Evolutionary conservation across 2,797 vertebrate species (phyloP).

Genomic region (Sebastes umbrosus): DNA sequence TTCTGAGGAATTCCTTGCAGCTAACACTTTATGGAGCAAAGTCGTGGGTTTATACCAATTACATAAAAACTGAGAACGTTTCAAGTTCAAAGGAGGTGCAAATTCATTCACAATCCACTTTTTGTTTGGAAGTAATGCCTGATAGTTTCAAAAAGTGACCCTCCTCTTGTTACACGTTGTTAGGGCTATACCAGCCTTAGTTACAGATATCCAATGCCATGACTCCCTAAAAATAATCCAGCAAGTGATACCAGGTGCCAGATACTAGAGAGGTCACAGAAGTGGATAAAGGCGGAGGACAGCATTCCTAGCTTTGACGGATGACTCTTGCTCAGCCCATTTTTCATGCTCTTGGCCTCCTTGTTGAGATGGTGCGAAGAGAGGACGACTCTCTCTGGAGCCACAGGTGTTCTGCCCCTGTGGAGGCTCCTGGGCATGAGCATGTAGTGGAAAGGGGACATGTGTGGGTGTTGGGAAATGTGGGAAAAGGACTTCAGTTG

Average conservation of each 20-base stretch:
- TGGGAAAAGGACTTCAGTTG: conserved; percentile 15
- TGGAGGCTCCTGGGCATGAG: conserved; percentile 28
- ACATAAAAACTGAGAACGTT: neutral
- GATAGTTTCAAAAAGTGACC: conserved; percentile 14
- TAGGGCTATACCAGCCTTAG: neutral
- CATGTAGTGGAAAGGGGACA: neutral
- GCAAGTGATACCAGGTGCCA: conserved; percentile 46
- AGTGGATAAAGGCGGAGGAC: conserved; percentile 49
- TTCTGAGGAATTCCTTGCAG: neutral
- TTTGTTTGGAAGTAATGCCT: conserved; percentile 2
- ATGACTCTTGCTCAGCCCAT: conserved; percentile 62
- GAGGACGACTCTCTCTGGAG: conserved; percentile 33
- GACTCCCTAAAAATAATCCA: conserved; percentile 50
- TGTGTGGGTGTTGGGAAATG: conserved; percentile 10
- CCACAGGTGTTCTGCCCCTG: conserved; percentile 65
- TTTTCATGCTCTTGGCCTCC: conserved; percentile 65
- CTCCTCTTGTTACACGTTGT: conserved; percentile 6
- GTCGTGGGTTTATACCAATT: neutral
- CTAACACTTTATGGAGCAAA: neutral
- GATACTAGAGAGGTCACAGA: conserved; percentile 41
- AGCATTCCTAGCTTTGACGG: conserved; percentile 72
- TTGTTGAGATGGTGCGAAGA: conserved; percentile 37
- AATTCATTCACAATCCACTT: neutral
- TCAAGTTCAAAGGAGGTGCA: neutral
- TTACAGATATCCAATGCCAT: conserved; percentile 10